phyloP scores from a whole-genome alignment of 2,113 vertebrate species.

The Seriola dumerili region DNA sequence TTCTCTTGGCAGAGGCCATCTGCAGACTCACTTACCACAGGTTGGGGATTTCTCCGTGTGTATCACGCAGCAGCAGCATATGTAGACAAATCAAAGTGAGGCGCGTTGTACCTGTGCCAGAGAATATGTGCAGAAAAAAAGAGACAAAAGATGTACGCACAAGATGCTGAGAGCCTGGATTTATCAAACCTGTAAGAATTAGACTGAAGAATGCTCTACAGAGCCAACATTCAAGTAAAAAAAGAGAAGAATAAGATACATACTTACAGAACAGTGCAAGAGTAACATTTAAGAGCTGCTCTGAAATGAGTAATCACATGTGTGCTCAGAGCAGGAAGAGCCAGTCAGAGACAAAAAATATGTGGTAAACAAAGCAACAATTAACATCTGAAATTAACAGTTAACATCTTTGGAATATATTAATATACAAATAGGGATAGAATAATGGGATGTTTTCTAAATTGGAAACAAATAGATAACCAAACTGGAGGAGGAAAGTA shows the following conservation, averaged over 20 bases:
- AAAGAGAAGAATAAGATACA: not conserved
- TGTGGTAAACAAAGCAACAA: not conserved
- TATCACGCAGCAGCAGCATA: slow-evolving; percentile 4
- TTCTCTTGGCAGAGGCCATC: slow-evolving; percentile 51
- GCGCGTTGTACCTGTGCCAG: slow-evolving; percentile 6
- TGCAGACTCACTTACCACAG: slow-evolving; percentile 53
- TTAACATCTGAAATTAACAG: not conserved
- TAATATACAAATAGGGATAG: not conserved
- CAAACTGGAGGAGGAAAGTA: not conserved
- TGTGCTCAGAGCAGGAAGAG: not conserved
- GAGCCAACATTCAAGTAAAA: not conserved
- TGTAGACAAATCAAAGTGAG: slow-evolving; percentile 34
- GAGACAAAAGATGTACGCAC: not conserved
- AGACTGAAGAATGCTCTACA: not conserved
- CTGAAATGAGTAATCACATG: not conserved
- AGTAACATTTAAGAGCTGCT: not conserved
- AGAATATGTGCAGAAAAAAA: not conserved
- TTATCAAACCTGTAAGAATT: not conserved
- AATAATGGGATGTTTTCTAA: not conserved
- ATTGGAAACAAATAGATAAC: not conserved
- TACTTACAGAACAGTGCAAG: not conserved
- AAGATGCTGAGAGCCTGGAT: not conserved
- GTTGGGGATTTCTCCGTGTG: slow-evolving; percentile 16
- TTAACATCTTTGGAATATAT: not conserved
- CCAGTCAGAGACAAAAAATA: too few species aligned